Conservation (phyloP, 2,888 invertebrate genomes). For the Drosophila melanosoma region DNA sequence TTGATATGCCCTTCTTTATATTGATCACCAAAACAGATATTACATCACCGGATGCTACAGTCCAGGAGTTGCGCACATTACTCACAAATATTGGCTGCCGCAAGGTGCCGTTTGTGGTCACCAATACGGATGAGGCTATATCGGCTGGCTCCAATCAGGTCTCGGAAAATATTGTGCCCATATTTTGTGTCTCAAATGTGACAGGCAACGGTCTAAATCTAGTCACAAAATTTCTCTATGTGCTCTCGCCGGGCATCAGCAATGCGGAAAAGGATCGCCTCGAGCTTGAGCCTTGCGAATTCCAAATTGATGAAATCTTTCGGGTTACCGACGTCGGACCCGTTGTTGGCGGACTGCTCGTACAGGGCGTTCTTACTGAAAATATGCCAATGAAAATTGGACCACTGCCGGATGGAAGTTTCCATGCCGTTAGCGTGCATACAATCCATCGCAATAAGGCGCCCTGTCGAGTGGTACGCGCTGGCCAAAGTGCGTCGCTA, state of each 20-base stretch:
- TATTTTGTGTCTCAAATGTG: constrained; percentile 96
- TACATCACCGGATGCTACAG: constrained; percentile 87
- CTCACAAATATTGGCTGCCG: constrained; percentile 89
- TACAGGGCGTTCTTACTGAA: constrained; percentile 94
- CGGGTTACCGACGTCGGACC: constrained; percentile 93
- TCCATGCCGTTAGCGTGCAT: constrained; percentile 90
- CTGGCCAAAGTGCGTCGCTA: constrained; percentile 95
- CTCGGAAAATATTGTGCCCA: constrained; percentile 89
- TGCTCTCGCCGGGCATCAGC: constrained; percentile 89
- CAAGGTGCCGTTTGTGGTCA: constrained; percentile 88
- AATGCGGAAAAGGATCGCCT: constrained; percentile 88
- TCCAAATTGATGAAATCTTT: constrained; percentile 98
- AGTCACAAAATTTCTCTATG: constrained; percentile 94
- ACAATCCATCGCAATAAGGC: constrained; percentile 97
- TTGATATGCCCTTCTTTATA: constrained; percentile 95
- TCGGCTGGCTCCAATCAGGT: constrained; percentile 89
- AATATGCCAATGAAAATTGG: constrained; percentile 92
- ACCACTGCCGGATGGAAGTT: constrained; percentile 91
- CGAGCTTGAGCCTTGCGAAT: constrained; percentile 91
- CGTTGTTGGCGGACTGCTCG: constrained; percentile 93
- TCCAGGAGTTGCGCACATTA: constrained; percentile 87
- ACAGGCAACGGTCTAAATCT: constrained; percentile 89
- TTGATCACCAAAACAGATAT: constrained; percentile 97
- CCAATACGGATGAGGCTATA: constrained; percentile 90
- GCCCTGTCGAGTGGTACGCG: constrained; percentile 93